phyloP scores from a whole-genome alignment of 2,888 invertebrate species.

The Ectobius pallidus region DNA sequence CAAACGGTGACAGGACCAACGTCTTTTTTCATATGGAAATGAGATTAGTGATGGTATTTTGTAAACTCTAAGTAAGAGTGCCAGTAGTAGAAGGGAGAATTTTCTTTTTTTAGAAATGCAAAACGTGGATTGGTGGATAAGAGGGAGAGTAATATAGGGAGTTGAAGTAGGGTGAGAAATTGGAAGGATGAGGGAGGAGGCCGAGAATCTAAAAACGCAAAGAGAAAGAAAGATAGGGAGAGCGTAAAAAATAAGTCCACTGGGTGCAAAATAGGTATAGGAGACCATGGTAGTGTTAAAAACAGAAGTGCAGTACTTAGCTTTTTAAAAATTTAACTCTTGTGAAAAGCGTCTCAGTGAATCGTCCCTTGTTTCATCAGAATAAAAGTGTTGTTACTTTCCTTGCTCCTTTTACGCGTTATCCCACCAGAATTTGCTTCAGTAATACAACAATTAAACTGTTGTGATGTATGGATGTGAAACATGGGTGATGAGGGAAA shows the following conservation, averaged over 20 bases:
- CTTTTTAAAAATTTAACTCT: no score
- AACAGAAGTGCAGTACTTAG: no score
- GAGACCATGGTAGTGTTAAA: not conserved
- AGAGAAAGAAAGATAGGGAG: conserved; percentile 30
- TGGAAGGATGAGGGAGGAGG: conserved; percentile 47
- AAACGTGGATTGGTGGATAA: conserved; percentile 14
- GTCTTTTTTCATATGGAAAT: conserved; percentile 40
- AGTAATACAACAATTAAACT: no score
- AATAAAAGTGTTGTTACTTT: no score
- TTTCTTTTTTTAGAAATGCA: conserved; percentile 1
- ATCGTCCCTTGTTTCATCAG: no score
- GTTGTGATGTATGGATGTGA: no score
- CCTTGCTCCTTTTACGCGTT: no score
- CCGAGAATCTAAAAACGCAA: conserved; percentile 43
- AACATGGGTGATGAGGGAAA: no score
- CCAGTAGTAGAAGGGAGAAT: not conserved
- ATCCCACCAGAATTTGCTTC: no score
- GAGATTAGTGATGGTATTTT: conserved; percentile 38
- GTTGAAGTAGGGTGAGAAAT: conserved; percentile 42
- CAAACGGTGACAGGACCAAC: conserved; percentile 36
- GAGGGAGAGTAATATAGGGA: not conserved
- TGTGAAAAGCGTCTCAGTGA: no score
- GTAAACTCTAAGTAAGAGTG: not conserved
- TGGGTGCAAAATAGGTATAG: not conserved
- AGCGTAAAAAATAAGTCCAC: conserved; percentile 15